phyloP scores from a whole-genome alignment of 2,888 invertebrate genomes.

The Harpalus rufipes region DNA sequence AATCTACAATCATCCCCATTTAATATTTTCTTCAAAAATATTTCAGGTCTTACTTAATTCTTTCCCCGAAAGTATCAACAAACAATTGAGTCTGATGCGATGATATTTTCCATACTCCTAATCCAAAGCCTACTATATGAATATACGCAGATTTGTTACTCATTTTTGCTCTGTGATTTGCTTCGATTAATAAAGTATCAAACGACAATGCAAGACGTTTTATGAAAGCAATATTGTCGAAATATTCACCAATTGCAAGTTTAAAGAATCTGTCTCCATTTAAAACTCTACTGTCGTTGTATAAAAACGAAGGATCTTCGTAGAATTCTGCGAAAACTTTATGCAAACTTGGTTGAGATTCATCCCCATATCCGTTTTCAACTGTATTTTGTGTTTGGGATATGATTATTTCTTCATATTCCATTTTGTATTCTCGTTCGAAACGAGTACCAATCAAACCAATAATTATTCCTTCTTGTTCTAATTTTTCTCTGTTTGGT shows the following conservation, averaged over 20 bases:
- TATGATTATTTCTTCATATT: slow-evolving; percentile 79
- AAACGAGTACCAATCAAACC: slow-evolving; percentile 78
- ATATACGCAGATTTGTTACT: slow-evolving; percentile 75
- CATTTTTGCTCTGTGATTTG: slow-evolving; percentile 75
- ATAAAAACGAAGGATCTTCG: slow-evolving; percentile 68
- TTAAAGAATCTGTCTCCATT: slow-evolving; percentile 36
- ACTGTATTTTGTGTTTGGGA: slow-evolving; percentile 78
- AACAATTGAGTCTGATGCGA: slow-evolving; percentile 71
- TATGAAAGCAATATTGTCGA: slow-evolving; percentile 75
- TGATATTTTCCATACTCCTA: slow-evolving; percentile 72
- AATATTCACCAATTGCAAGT: slow-evolving; percentile 70
- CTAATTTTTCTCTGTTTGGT: slow-evolving; percentile 74
- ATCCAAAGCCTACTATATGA: slow-evolving; percentile 74
- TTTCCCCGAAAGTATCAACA: slow-evolving; percentile 70
- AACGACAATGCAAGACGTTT: slow-evolving; percentile 75
- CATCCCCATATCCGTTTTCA: slow-evolving; percentile 77
- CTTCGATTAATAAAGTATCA: slow-evolving; percentile 76
- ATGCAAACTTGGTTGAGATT: slow-evolving; percentile 68
- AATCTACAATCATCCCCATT: slow-evolving; percentile 72
- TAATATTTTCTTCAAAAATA: background rate
- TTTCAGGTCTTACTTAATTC: slow-evolving; percentile 68
- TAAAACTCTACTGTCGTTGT: slow-evolving; percentile 57
- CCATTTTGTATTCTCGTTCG: slow-evolving; percentile 78
- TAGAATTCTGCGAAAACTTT: slow-evolving; percentile 73
- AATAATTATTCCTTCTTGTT: slow-evolving; percentile 78